Evolutionary conservation across 2,797 vertebrate species (phyloP).

Genomic region (Buceros bicornis): DNA sequence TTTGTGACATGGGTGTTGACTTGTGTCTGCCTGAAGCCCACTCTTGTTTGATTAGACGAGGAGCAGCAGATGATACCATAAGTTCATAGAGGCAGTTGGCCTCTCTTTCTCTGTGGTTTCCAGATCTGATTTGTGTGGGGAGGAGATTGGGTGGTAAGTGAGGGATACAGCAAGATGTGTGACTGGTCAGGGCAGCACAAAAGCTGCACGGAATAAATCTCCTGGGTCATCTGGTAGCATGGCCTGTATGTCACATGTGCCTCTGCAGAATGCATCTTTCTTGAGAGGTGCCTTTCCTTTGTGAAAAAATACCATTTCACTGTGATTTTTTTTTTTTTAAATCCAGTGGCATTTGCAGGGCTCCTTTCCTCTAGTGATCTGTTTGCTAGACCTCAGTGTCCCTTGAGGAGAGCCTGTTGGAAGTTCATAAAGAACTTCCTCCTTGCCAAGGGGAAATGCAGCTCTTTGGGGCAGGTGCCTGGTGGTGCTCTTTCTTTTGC

Average conservation of each 20-base stretch:
- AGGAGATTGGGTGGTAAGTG: neutral
- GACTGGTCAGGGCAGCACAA: neutral
- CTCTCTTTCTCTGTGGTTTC: neutral
- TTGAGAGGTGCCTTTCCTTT: neutral
- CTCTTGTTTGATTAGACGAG: neutral
- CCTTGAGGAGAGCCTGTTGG: neutral
- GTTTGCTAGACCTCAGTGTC: neutral
- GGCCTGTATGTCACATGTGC: neutral
- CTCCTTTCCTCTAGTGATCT: neutral
- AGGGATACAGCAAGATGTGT: neutral
- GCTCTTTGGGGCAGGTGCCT: neutral
- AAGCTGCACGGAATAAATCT: neutral
- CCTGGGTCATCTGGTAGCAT: neutral
- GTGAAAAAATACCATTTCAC: neutral
- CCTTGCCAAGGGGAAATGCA: neutral
- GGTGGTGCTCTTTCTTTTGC: neutral
- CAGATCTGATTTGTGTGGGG: neutral
- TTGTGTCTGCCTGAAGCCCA: neutral
- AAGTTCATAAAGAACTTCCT: neutral
- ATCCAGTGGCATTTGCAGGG: neutral
- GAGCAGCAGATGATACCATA: neutral
- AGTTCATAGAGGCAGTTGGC: neutral
- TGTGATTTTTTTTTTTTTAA: neutral
- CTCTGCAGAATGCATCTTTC: neutral
- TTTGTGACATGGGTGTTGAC: neutral